A percentile compares a stretch with the other conserved stretches of the same genome.
Evolutionary conservation across 2,113 vertebrate species (phyloP).

Genomic region (Emydocephalus ijimae): DNA sequence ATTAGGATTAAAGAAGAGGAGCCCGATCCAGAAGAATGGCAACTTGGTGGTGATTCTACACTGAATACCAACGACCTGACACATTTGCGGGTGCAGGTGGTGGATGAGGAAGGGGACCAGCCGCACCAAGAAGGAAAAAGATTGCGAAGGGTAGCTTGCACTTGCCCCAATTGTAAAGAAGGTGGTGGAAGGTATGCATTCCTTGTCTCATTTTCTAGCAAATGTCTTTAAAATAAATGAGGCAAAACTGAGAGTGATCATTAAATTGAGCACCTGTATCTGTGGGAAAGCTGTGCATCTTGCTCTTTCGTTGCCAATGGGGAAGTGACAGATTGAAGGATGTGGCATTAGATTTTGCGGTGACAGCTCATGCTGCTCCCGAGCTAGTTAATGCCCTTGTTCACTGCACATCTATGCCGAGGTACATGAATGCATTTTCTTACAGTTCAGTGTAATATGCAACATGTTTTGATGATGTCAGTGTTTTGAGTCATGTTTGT

Average conservation of each 20-base stretch:
- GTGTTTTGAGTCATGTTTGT: not conserved
- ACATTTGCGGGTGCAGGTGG: conserved; percentile 89
- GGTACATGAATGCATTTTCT: not conserved
- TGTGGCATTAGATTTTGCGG: not conserved
- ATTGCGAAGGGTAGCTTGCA: conserved; percentile 93
- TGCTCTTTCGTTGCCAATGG: conserved; percentile 6
- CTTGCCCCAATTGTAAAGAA: conserved; percentile 99
- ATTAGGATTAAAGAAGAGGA: conserved; percentile 98
- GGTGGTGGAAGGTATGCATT: conserved; percentile 88
- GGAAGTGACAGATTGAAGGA: not conserved
- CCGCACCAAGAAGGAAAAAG: conserved; percentile 93
- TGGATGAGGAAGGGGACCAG: conserved; percentile 93
- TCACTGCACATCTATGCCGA: not conserved
- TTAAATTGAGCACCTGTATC: not conserved
- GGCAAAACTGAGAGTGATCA: conserved; percentile 9
- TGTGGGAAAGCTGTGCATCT: conserved; percentile 5
- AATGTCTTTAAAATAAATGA: conserved; percentile 5
- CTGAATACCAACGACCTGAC: conserved; percentile 95
- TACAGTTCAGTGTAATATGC: not conserved
- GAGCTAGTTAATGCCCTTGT: not conserved
- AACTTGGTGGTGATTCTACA: conserved; percentile 92
- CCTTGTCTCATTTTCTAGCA: not conserved
- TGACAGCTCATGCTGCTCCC: not conserved
- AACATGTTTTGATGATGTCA: not conserved
- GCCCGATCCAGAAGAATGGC: conserved; percentile 96